phyloP scores from a whole-genome alignment of 92 coral and sea anemone genomes.

The Desmophyllum pertusum region DNA sequence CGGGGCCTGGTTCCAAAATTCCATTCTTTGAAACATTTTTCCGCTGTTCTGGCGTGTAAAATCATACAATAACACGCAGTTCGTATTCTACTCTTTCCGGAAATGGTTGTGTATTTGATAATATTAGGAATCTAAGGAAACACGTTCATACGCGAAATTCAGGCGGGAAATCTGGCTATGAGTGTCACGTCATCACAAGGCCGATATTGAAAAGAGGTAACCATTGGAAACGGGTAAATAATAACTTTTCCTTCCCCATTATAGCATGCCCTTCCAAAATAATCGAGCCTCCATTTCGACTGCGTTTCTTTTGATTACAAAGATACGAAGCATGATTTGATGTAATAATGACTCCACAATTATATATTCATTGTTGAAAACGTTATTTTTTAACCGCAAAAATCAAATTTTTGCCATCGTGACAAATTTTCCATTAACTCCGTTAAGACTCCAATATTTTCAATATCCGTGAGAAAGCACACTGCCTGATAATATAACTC shows the following conservation, averaged over 20 bases:
- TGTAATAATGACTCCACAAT: not conserved
- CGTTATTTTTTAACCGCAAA: slow-evolving; percentile 15
- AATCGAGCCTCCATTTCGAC: not conserved
- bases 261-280: not conserved
- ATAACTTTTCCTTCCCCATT: not conserved
- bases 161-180: not conserved
- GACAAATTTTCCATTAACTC: slow-evolving; percentile 23
- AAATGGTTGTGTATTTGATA: not conserved
- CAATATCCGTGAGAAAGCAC: slow-evolving; percentile 38
- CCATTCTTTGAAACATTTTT: not conserved
- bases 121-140: not conserved
- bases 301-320: not conserved
- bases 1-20: slow-evolving; percentile 14
- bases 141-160: no score
- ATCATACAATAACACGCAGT: not conserved
- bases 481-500: not conserved
- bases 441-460: slow-evolving; percentile 11
- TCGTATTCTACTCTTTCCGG: not conserved
- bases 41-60: not conserved
- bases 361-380: not conserved
- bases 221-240: slow-evolving; percentile 23
- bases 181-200: not conserved
- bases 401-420: slow-evolving; percentile 22
- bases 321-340: not conserved
- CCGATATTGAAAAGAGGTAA: not conserved